phyloP scores from a whole-genome alignment of 1,140 invertebrate genomes.

The Daktulosphaira vitifoliae region DNA sequence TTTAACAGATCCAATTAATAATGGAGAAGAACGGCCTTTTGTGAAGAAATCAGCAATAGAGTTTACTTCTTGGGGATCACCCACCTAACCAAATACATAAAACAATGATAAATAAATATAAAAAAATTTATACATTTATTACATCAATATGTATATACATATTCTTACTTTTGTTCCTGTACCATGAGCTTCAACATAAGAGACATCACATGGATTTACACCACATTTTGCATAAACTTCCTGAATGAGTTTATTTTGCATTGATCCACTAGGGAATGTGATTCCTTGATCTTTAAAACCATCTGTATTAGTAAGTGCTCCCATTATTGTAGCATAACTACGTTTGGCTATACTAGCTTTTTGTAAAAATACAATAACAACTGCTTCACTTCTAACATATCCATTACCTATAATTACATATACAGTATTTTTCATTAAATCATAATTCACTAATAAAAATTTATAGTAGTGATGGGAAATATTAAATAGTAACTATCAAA shows the following conservation, averaged over 20 bases:
- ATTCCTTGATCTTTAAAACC: slow-evolving; percentile 82
- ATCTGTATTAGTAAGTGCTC: slow-evolving; percentile 81
- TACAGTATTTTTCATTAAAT: no score
- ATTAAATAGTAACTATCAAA: no score
- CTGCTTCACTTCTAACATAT: slow-evolving; percentile 85
- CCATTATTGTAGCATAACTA: slow-evolving; percentile 76
- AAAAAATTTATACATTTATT: background rate
- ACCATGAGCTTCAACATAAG: slow-evolving; percentile 91
- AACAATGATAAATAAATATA: background rate
- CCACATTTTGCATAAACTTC: slow-evolving; percentile 75
- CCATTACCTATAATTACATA: slow-evolving; percentile 54
- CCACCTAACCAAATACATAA: slow-evolving; percentile 46
- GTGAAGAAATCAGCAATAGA: slow-evolving; percentile 85
- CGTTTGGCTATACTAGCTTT: slow-evolving; percentile 62
- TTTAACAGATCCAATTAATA: slow-evolving; percentile 91
- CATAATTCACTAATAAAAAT: slow-evolving; percentile 8
- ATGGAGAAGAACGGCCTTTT: slow-evolving; percentile 62
- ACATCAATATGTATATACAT: background rate
- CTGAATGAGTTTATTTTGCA: slow-evolving; percentile 77
- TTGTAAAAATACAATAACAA: slow-evolving; percentile 72
- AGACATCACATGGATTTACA: slow-evolving; percentile 69
- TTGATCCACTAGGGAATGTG: slow-evolving; percentile 77
- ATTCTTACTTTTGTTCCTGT: slow-evolving; percentile 79
- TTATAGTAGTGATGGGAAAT: no score
- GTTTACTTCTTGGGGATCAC: slow-evolving; percentile 93